Conservation (phyloP, 2,888 invertebrate genomes). For the Acrobeloides nanus region DNA sequence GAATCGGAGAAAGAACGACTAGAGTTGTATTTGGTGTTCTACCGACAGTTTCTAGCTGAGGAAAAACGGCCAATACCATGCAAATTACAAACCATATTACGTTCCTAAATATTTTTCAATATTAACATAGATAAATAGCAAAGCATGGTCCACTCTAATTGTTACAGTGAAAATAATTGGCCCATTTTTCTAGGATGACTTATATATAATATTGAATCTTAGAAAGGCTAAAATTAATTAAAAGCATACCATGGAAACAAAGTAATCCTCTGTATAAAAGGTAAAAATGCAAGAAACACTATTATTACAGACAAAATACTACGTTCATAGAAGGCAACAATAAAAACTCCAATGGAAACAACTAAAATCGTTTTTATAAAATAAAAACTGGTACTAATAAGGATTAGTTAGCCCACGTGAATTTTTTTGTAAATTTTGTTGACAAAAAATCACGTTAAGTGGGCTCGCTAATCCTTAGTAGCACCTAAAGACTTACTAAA, state of each 20-base stretch:
- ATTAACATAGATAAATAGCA: constrained; percentile 10
- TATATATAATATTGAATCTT: constrained; percentile 5
- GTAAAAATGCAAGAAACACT: constrained; percentile 22
- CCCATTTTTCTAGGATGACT: no score
- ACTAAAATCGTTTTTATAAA: constrained; percentile 23
- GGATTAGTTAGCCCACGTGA: no score
- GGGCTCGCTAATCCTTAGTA: no score
- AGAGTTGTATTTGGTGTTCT: constrained; percentile 58
- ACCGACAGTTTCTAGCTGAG: constrained; percentile 71
- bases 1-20: constrained; percentile 24
- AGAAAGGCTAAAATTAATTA: constrained; percentile 2
- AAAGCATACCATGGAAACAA: constrained; percentile 11
- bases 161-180: no score
- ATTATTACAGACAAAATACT: constrained; percentile 32
- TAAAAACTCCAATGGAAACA: constrained; percentile 26
- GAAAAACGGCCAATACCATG: constrained; percentile 62
- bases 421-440: no score
- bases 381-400: no score
- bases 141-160: no score
- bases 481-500: no score
- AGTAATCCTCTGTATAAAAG: constrained; percentile 15
- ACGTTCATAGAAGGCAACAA: constrained; percentile 40
- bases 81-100: constrained; percentile 25
- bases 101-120: constrained; percentile 13
- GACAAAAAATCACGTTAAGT: no score